Evolutionary conservation across 2,797 vertebrate species (phyloP).

Genomic region (Ctenosaura bakeri): DNA sequence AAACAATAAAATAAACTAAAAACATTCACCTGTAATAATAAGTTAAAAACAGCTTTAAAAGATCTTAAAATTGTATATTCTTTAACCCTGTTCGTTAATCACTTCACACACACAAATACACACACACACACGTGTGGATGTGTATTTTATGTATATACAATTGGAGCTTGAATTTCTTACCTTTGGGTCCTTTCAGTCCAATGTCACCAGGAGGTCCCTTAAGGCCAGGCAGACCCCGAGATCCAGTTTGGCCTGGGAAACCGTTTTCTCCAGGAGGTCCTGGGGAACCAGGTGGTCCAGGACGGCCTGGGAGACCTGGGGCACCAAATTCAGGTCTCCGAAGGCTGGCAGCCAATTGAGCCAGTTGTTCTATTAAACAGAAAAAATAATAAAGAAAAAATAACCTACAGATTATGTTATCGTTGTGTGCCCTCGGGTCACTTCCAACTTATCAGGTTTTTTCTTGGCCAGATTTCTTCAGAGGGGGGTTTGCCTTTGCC

Average conservation of each 20-base stretch:
- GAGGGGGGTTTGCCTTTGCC: too few species aligned
- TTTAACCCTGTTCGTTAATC: too few species aligned
- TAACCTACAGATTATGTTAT: not conserved
- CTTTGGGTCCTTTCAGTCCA: slow-evolving; percentile 93
- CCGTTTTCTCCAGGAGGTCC: slow-evolving; percentile 92
- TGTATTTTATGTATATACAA: not conserved
- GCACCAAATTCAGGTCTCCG: slow-evolving; percentile 93
- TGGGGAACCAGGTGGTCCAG: slow-evolving; percentile 90
- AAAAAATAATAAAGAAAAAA: not conserved
- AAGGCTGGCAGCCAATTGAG: slow-evolving; percentile 95
- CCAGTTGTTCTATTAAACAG: slow-evolving; percentile 90
- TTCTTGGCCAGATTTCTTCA: too few species aligned
- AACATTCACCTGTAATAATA: too few species aligned
- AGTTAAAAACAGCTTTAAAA: too few species aligned
- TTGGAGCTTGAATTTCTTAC: slow-evolving; percentile 77
- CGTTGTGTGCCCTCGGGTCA: too few species aligned
- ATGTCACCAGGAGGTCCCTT: slow-evolving; percentile 92
- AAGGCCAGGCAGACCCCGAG: slow-evolving; percentile 93
- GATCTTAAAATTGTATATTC: too few species aligned
- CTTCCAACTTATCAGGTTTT: too few species aligned
- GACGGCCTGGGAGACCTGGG: slow-evolving; percentile 91
- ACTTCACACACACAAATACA: not conserved
- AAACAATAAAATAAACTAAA: too few species aligned
- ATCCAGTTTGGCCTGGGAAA: slow-evolving; percentile 92
- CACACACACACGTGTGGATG: too few species aligned